phyloP scores from a whole-genome alignment of 2,113 vertebrate genomes.

The Promerops cafer region DNA sequence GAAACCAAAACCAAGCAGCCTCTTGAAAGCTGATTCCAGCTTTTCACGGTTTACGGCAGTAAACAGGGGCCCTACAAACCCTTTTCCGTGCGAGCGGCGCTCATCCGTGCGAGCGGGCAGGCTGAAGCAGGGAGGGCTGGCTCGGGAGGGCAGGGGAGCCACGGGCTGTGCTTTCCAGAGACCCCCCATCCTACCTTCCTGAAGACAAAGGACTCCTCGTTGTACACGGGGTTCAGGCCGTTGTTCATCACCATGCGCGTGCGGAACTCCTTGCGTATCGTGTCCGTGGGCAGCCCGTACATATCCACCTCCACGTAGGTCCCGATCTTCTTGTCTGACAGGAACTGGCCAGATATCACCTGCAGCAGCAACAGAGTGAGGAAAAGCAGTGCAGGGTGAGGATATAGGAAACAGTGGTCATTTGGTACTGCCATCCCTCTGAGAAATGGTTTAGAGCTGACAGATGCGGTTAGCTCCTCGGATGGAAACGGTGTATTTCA shows the following conservation, averaged over 20 bases:
- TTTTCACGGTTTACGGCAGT: not conserved
- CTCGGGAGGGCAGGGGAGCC: not conserved
- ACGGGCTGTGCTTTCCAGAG: not conserved
- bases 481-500: not conserved
- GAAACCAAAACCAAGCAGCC: not conserved
- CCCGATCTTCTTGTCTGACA: slow-evolving; percentile 97
- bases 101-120: not conserved
- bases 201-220: slow-evolving; percentile 96
- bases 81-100: not conserved
- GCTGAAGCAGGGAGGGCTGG: not conserved
- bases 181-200: slow-evolving; percentile 81
- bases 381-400: not conserved
- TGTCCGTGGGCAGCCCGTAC: slow-evolving; percentile 96
- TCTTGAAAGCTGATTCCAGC: slow-evolving; percentile 29
- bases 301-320: slow-evolving; percentile 98
- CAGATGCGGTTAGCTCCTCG: not conserved
- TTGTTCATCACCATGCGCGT: slow-evolving; percentile 99
- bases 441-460: not conserved
- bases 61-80: not conserved
- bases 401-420: fast-evolving
- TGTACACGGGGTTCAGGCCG: slow-evolving; percentile 96
- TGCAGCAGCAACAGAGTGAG: slow-evolving; percentile 14
- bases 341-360: slow-evolving; percentile 97
- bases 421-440: not conserved
- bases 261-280: slow-evolving; percentile 95